Conservation (phyloP, 2,888 invertebrate species). For the Lepidonotus clava region DNA sequence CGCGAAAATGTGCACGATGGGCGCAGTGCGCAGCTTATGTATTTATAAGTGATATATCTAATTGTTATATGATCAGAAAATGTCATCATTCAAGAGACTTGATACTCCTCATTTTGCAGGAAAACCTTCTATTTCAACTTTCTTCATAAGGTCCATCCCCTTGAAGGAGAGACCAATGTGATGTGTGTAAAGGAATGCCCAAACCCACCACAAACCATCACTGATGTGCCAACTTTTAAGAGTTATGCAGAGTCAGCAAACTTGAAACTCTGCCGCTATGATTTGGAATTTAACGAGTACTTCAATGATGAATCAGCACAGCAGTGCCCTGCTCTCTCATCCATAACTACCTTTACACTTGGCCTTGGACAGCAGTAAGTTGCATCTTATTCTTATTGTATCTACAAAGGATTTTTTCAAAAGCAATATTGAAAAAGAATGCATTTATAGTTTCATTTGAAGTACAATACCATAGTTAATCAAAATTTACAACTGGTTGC, state of each 20-base stretch:
- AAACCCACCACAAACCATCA: neutral
- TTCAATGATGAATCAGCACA: neutral
- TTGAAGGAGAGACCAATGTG: neutral
- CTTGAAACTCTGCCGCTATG: constrained; percentile 56
- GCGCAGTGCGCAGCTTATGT: too few species aligned
- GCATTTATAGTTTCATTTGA: too few species aligned
- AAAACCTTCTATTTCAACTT: constrained; percentile 48
- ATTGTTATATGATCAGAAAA: too few species aligned
- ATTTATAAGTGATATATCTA: too few species aligned
- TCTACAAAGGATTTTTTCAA: neutral
- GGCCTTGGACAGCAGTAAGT: neutral
- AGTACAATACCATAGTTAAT: too few species aligned
- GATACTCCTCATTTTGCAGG: neutral
- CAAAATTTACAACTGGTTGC: too few species aligned
- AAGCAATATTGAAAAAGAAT: too few species aligned
- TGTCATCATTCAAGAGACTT: neutral
- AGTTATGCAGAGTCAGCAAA: neutral
- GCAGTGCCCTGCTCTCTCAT: constrained; percentile 49
- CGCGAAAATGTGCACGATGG: too few species aligned
- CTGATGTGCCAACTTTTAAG: constrained; percentile 47
- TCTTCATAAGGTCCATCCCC: neutral
- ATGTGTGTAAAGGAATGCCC: constrained; percentile 59
- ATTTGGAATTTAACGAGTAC: constrained; percentile 35
- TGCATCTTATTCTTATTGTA: neutral
- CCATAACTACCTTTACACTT: too few species aligned